Conservation (phyloP, 1,140 invertebrate species). For the Archegozetes longisetosus region DNA sequence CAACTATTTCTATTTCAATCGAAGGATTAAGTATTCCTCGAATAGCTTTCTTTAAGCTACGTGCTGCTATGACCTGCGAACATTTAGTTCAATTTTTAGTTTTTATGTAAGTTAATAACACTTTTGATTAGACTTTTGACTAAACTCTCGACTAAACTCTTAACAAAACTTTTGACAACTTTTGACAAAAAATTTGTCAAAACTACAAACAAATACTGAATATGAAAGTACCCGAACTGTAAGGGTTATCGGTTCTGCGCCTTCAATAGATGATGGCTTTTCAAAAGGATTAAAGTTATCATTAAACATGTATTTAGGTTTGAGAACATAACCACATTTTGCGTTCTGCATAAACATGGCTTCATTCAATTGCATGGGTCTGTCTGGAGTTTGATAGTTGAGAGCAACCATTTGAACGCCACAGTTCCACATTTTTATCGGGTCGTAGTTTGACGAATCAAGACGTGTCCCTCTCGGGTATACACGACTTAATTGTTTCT, state of each 20-base stretch:
- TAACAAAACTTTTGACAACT: conserved; percentile 5
- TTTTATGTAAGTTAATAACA: too few species aligned
- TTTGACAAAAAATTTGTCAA: conserved; percentile 1
- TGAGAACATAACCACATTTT: conserved; percentile 77
- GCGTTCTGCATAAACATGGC: conserved; percentile 82
- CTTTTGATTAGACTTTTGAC: too few species aligned
- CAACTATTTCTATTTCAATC: conserved; percentile 83
- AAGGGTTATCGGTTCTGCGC: conserved; percentile 47
- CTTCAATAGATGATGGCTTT: conserved; percentile 37
- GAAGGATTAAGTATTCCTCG: conserved; percentile 76
- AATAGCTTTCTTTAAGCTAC: conserved; percentile 71
- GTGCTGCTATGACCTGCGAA: conserved; percentile 58
- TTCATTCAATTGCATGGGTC: conserved; percentile 85
- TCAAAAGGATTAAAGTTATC: conserved; percentile 56
- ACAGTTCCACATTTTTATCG: conserved; percentile 82
- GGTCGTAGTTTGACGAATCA: conserved; percentile 94
- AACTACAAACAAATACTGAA: not conserved
- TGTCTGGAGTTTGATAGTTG: conserved; percentile 95
- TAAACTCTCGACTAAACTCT: too few species aligned
- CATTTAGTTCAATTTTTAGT: too few species aligned
- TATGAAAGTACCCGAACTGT: conserved; percentile 39
- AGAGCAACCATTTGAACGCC: conserved; percentile 92
- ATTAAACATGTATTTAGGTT: conserved; percentile 72
- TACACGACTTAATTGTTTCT: conserved; percentile 67
- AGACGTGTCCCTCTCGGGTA: conserved; percentile 77